phyloP scores from a whole-genome alignment of 1,140 invertebrate species.

The Brachionus angularis region DNA sequence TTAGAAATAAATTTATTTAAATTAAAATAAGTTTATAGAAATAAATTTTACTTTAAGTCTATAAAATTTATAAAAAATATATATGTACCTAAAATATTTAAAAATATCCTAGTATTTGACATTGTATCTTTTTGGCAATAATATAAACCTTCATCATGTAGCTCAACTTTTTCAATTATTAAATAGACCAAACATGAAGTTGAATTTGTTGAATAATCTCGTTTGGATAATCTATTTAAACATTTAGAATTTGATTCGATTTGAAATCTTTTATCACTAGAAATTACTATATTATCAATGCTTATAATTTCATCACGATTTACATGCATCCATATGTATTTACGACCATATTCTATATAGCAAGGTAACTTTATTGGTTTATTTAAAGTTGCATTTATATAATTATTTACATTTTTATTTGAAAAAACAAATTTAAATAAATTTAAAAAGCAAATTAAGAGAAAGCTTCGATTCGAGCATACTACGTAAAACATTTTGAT shows the following conservation, averaged over 20 bases:
- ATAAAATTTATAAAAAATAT: no score
- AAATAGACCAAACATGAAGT: conserved; percentile 9
- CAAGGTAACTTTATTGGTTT: background rate
- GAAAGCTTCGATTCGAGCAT: no score
- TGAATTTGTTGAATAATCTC: no score
- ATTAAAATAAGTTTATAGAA: background rate
- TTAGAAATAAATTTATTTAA: background rate
- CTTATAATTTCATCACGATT: conserved; percentile 15
- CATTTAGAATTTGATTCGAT: background rate
- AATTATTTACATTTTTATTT: background rate
- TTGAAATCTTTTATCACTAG: background rate
- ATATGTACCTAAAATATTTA: conserved; percentile 38
- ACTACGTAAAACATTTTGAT: no score
- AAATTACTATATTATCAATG: conserved; percentile 1
- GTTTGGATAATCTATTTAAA: no score
- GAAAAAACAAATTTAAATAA: background rate
- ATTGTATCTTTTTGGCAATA: conserved; percentile 34
- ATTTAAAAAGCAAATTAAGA: no score
- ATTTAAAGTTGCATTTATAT: background rate
- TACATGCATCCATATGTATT: conserved; percentile 30
- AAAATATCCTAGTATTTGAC: background rate
- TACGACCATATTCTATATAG: conserved; percentile 9
- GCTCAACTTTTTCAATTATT: background rate
- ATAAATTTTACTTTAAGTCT: no score
- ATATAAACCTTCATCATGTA: conserved; percentile 23